Evolutionary conservation across 2,113 vertebrate genomes (phyloP).

Genomic region (Mus pahari): DNA sequence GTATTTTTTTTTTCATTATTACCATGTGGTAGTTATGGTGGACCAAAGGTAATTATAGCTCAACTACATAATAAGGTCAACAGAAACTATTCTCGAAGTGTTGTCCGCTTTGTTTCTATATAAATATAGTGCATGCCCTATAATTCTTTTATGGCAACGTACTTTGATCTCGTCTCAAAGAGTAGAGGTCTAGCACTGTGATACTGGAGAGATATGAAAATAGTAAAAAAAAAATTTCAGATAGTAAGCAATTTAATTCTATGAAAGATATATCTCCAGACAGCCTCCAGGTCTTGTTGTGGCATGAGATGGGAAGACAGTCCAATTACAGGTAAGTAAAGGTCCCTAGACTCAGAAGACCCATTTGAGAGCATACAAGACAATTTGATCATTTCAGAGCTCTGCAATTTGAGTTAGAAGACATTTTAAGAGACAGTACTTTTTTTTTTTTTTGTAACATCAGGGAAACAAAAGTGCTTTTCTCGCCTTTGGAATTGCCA

Average conservation of each 20-base stretch:
- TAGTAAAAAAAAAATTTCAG: background rate
- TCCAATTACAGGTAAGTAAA: background rate
- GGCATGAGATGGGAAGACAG: background rate
- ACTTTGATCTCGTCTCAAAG: conserved; percentile 3
- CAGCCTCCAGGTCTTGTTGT: background rate
- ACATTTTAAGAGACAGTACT: conserved; percentile 18
- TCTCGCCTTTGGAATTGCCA: conserved; percentile 37
- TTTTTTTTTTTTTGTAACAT: background rate
- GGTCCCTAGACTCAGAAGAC: background rate
- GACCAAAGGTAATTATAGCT: conserved; percentile 35
- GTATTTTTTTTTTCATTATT: conserved; percentile 22
- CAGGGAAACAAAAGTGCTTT: conserved; percentile 51
- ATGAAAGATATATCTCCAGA: too few species aligned
- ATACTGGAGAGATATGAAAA: background rate
- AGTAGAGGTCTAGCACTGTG: background rate
- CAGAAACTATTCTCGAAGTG: background rate
- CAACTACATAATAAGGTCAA: conserved; percentile 11
- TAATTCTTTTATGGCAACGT: background rate
- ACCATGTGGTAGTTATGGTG: background rate
- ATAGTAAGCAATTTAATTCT: conserved; percentile 36
- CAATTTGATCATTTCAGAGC: conserved; percentile 60
- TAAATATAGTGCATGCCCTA: background rate
- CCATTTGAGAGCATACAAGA: background rate
- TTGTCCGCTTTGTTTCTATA: background rate
- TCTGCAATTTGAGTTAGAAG: conserved; percentile 38